phyloP scores from a whole-genome alignment of 1,140 invertebrate species.

The Heliconius eleuchia region DNA sequence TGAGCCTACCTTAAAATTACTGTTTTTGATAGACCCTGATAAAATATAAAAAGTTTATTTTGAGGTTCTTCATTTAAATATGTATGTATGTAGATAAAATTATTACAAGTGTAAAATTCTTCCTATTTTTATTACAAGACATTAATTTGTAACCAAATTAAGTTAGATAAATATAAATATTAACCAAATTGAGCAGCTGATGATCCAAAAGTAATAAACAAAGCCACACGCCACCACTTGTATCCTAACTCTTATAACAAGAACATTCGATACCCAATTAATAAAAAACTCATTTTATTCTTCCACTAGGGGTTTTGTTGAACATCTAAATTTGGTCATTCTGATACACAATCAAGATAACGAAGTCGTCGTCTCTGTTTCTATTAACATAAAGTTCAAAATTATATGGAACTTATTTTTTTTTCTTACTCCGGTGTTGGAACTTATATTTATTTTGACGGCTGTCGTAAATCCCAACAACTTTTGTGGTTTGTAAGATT shows the following conservation, averaged over 20 bases:
- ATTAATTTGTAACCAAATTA: too few relatives aligned
- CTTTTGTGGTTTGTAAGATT: conserved; percentile 68
- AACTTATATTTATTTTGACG: conserved; percentile 65
- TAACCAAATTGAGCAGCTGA: neutral
- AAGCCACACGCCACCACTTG: conserved; percentile 21
- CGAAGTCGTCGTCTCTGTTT: neutral
- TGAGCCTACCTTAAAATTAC: too few relatives aligned
- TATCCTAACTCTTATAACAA: conserved; percentile 37
- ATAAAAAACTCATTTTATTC: conserved; percentile 56
- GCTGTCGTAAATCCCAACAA: conserved; percentile 58
- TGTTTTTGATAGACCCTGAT: too few relatives aligned
- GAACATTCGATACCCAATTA: conserved; percentile 65
- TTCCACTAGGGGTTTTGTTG: conserved; percentile 71
- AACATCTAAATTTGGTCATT: conserved; percentile 74
- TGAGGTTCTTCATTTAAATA: neutral
- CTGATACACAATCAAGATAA: conserved; percentile 21
- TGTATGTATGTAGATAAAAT: too few relatives aligned
- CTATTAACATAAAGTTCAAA: neutral
- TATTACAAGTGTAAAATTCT: too few relatives aligned
- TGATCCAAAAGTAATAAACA: conserved; percentile 14
- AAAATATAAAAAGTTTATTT: too few relatives aligned
- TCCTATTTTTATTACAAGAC: too few relatives aligned
- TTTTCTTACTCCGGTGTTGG: neutral
- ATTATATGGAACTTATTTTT: neutral
- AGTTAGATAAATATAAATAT: too few relatives aligned